Base-by-base conservation (phyloP, 2,113 vertebrate genomes). In the Ellobius talpinus region DNA sequence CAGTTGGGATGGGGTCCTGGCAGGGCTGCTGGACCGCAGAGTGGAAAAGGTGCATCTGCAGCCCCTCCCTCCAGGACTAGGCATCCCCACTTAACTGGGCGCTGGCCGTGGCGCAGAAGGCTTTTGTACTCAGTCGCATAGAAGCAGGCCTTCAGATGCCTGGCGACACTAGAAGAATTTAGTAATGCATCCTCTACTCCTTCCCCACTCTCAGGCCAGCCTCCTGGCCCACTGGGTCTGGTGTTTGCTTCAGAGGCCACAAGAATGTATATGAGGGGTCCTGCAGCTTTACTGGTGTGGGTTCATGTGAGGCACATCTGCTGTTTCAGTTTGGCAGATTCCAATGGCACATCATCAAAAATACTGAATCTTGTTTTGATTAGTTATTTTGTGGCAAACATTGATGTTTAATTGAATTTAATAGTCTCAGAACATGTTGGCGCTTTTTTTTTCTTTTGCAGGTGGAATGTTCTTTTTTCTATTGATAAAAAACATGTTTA, bases 321-420 rank as follows among this genome's bases (percentile, higher is more conserved):
- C 36, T 66, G 6, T 52, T 92, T 72, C 50, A 72, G 50, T 55
- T 42, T 89, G 65, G n/a, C n/a, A 39, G 24, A 76, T 7, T 86
- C 73, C 29, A 87, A n/a, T 76, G 74, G 11, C 39, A 52, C 89
- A 91, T 91, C 77, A 90, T 91, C 1, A 85, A 79, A 95, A 88
- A 21, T 2, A 61, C 7, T 19, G 19, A 24, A 31, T 73, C 3
- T 29, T 61, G 33, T 52, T 47, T 47, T 29, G 45, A 16, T 89
- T 73, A 39, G 11, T 89, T 68, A 36, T 92, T 89, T 77, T 50
- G 29, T 88, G 39, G 73, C 73, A 82, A 61, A 91, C 29, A 11
- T 47, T 95, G 72, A 66, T 29, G 73, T 93, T 89, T 88, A 78
- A 36, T 90, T 58, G 31, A 87, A 79, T 14, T 61, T 52, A 70